These are phyloP conservation scores for Drosophila simulans DNA, from an alignment of 1,140 invertebrate genomes.

Conservation along the genomic window DNA sequence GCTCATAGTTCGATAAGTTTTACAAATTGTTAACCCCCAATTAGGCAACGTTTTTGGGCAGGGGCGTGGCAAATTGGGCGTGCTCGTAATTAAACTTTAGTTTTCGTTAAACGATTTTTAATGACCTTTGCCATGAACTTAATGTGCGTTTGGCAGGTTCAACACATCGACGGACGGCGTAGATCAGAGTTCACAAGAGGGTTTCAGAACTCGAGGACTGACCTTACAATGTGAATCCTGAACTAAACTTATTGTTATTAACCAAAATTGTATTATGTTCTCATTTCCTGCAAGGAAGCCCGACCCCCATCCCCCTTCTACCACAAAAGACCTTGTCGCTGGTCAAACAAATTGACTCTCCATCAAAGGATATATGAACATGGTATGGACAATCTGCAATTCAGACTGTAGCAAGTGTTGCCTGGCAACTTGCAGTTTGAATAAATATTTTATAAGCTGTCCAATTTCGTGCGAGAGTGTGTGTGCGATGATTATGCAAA, in stretches of 20 bases:
- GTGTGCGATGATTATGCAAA: slow-evolving; percentile 74
- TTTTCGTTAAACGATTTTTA: slow-evolving; percentile 53
- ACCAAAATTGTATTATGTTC: too few relatives aligned
- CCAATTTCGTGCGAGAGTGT: slow-evolving; percentile 19
- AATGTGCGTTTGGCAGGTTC: slow-evolving; percentile 11
- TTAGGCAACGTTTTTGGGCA: slow-evolving; percentile 59
- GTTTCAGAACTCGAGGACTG: too few relatives aligned
- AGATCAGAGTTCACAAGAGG: too few relatives aligned
- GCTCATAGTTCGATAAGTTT: slow-evolving; percentile 66
- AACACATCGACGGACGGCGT: not conserved
- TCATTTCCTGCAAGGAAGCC: not conserved
- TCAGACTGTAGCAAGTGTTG: slow-evolving; percentile 51
- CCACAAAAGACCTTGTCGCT: not conserved
- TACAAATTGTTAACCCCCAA: slow-evolving; percentile 55
- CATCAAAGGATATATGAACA: slow-evolving; percentile 13
- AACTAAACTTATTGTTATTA: too few relatives aligned
- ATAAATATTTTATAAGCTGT: slow-evolving; percentile 78
- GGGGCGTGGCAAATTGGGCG: slow-evolving; percentile 29
- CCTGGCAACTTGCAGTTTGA: slow-evolving; percentile 67
- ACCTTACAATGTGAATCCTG: too few relatives aligned
- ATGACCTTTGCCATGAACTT: slow-evolving; percentile 31
- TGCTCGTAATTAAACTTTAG: slow-evolving; percentile 55
- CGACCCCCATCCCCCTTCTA: too few relatives aligned
- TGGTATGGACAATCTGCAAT: slow-evolving; percentile 11
- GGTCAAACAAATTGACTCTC: slow-evolving; percentile 42